Base-by-base conservation (phyloP, 30 jellyfish, hydroid and myxozoan species). In the Turritopsis rubra region DNA sequence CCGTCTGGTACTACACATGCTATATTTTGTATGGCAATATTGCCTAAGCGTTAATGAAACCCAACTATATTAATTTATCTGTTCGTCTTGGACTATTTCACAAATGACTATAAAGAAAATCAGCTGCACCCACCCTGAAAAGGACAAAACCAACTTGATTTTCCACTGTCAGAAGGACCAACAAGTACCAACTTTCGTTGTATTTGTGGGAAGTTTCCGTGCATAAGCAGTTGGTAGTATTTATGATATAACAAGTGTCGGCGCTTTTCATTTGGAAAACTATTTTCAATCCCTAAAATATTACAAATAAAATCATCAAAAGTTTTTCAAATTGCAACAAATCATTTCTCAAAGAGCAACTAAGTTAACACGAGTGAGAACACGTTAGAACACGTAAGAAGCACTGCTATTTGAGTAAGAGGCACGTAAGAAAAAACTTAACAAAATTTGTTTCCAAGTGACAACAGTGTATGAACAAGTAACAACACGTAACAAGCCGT, bases 61-160 rank as follows among this genome's bases (percentile, higher is more conserved):
- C 9, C 60, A 41, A 41, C 5, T 41, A 41, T 13, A 41, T 41
- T 13, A 41, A 41, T 41, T 5, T 5, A 41, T 41, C 5, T 41
- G 5, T 41, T 13, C 5, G 5, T 41, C 60, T 3, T 41, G 60
- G 60, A 41, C 60, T 41, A 41, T 41, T 41, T 3, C 60, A 41
- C 60, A 41, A 13, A 13, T 41, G 5, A 41, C 60, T 41, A 13
- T 66, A 3, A 21, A 21, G 4, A 21, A 26, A 66, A 17, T 26
- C 29, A 21, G 8, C 27, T 66, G 27, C 17, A 66, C 8, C 17
- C 75, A 65, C 91, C 91, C 54, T 76, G 81, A 23, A 21, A 76
- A 52, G 91, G 91, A 7, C 82, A 31, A 54, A 85, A 85, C 91
- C 87, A 85, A 75, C 88, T 85, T 1, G 91, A 74, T 73, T 75